A percentile compares a stretch with the other conserved stretches of the same genome.
These are phyloP conservation scores for Leptinotarsa texana DNA, from an alignment of 1,140 invertebrate genomes.

Conservation along the genomic window DNA sequence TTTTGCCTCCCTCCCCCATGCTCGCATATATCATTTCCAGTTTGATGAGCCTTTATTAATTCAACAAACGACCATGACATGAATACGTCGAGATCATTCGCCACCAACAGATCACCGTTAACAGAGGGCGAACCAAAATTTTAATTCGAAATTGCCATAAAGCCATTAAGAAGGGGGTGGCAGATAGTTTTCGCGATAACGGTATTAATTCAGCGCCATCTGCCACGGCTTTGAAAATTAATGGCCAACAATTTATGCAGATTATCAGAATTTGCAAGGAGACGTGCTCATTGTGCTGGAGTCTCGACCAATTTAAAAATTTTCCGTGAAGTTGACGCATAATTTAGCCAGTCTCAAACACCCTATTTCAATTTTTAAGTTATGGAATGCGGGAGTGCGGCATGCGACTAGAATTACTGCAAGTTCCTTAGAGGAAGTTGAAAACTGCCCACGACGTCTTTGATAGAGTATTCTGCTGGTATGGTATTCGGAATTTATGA, in stretches of 20 bases:
- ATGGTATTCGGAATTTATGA: too few species aligned
- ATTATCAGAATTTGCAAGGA: constrained; percentile 17
- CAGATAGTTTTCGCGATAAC: constrained; percentile 13
- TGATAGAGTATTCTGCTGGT: too few species aligned
- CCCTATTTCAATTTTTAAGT: background rate
- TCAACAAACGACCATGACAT: too few species aligned
- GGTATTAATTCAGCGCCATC: constrained; percentile 19
- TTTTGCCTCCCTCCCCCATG: too few species aligned
- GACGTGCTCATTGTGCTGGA: constrained; percentile 10
- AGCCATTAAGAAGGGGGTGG: constrained; percentile 20
- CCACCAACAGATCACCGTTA: background rate
- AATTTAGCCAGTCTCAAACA: background rate
- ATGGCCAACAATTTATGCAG: constrained; percentile 21
- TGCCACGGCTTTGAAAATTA: constrained; percentile 23
- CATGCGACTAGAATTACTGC: background rate
- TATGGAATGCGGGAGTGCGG: background rate
- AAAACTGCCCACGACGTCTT: too few species aligned
- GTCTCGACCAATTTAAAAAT: constrained; percentile 20
- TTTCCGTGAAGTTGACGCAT: background rate
- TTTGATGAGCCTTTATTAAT: too few species aligned
- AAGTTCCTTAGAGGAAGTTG: background rate
- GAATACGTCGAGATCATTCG: background rate
- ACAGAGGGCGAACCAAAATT: background rate
- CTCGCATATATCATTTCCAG: too few species aligned
- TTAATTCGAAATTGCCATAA: constrained; percentile 12